phyloP scores from a whole-genome alignment of 2,888 invertebrate species.

The Alviniconcha strummeri region DNA sequence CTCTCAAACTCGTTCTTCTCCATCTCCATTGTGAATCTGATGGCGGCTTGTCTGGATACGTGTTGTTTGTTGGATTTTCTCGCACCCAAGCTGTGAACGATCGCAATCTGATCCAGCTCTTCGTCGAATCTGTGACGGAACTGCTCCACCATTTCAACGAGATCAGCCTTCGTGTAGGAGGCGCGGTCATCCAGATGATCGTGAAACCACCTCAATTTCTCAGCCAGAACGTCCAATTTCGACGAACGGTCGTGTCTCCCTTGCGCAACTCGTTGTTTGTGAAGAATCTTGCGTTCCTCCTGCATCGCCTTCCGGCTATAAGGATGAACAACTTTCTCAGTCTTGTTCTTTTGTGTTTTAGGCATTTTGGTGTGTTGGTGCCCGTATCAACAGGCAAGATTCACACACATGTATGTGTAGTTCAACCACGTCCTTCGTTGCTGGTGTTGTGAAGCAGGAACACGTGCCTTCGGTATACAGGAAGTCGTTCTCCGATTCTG shows the following conservation, averaged over 20 bases:
- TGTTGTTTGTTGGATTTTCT: constrained; percentile 82
- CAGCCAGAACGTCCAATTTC: constrained; percentile 75
- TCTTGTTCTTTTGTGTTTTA: constrained; percentile 33
- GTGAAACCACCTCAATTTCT: constrained; percentile 86
- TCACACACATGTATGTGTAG: too few species aligned
- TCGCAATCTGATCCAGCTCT: constrained; percentile 85
- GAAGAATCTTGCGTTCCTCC: constrained; percentile 81
- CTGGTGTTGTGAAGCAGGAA: not conserved
- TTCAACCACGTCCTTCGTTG: too few species aligned
- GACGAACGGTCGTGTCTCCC: constrained; percentile 45
- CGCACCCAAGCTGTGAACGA: constrained; percentile 86
- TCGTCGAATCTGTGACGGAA: constrained; percentile 83
- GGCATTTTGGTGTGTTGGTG: constrained; percentile 2
- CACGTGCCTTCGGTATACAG: not conserved
- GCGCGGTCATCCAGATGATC: constrained; percentile 75
- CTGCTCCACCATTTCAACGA: constrained; percentile 63
- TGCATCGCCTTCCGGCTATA: constrained; percentile 88
- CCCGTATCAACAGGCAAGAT: too few species aligned
- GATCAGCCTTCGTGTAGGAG: constrained; percentile 79
- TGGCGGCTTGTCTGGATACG: constrained; percentile 85
- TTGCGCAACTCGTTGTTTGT: constrained; percentile 74
- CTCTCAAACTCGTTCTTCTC: constrained; percentile 85
- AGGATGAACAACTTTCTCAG: constrained; percentile 79
- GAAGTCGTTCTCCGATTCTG: not conserved
- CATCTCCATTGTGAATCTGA: constrained; percentile 84